Percentiles rank a stretch among this genome's conserved stretches.
Evolutionary conservation across 2,113 vertebrate genomes (phyloP).

Genomic region (Motacilla alba): DNA sequence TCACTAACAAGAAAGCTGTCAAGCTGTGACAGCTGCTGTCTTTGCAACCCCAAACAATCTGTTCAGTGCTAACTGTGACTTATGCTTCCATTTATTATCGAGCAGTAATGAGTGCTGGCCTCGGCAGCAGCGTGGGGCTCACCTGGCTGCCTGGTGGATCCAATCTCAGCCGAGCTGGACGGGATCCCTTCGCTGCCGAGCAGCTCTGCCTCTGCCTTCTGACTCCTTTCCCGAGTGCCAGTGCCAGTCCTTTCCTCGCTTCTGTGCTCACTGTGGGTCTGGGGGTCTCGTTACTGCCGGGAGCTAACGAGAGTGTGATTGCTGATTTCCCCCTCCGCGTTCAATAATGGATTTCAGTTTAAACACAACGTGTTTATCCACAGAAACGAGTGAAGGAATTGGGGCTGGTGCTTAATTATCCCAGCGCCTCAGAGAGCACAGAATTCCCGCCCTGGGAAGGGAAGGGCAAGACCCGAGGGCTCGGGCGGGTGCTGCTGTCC

Average conservation of each 20-base stretch:
- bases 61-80: slow-evolving; percentile 72
- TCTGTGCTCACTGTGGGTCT: neutral
- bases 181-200: neutral
- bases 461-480: neutral
- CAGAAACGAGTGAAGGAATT: neutral
- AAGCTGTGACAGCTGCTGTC: slow-evolving; percentile 76
- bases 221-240: neutral
- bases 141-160: slow-evolving; percentile 29
- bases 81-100: slow-evolving; percentile 71
- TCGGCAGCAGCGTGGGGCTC: slow-evolving; percentile 28
- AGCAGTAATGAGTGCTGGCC: slow-evolving; percentile 67
- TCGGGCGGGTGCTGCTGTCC: neutral
- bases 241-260: neutral
- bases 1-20: slow-evolving; percentile 78
- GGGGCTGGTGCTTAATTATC: neutral
- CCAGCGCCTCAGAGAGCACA: neutral
- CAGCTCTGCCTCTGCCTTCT: neutral
- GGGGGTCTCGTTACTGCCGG: neutral
- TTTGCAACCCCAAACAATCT: slow-evolving; percentile 78
- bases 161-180: neutral
- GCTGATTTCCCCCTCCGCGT: neutral
- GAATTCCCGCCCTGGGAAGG: neutral
- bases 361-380: neutral
- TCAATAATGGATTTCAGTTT: neutral
- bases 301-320: neutral